Evolutionary conservation across 2,113 vertebrate species (phyloP).

Genomic region (Psilopsiagon aymara): DNA sequence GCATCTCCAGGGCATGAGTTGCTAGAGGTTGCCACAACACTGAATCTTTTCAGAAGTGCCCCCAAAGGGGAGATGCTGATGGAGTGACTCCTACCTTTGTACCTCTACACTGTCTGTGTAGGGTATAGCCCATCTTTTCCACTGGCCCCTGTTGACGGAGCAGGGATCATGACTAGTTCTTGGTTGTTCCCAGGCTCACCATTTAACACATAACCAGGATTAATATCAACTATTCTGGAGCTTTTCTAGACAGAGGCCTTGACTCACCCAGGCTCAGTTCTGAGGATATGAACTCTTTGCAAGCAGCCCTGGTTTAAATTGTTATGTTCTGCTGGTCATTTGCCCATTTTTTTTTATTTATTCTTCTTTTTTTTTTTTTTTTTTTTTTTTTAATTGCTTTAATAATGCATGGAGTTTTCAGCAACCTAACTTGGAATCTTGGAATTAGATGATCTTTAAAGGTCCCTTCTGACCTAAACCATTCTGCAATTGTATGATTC

Average conservation of each 20-base stretch:
- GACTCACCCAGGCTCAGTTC: not conserved
- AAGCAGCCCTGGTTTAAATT: slow-evolving; percentile 31
- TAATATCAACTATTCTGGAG: not conserved
- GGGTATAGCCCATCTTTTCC: not conserved
- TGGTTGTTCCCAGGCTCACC: not conserved
- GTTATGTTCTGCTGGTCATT: not conserved
- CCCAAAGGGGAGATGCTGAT: not conserved
- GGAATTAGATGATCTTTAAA: not conserved
- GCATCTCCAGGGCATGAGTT: not conserved
- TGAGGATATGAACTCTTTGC: not conserved
- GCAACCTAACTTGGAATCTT: not conserved
- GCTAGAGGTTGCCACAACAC: not conserved
- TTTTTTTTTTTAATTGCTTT: not conserved
- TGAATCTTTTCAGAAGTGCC: not conserved
- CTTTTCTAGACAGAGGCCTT: not conserved
- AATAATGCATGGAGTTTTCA: not conserved
- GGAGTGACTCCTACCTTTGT: not conserved
- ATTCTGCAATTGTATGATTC: not conserved
- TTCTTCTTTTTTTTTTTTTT: not conserved
- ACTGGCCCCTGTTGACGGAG: not conserved
- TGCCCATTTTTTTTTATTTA: not conserved
- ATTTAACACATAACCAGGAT: not conserved
- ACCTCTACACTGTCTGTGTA: not conserved
- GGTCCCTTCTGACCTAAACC: not conserved
- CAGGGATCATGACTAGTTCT: not conserved